These are phyloP conservation scores for Cephus spinipes DNA, from an alignment of 2,888 invertebrate species.

Conservation along the genomic window DNA sequence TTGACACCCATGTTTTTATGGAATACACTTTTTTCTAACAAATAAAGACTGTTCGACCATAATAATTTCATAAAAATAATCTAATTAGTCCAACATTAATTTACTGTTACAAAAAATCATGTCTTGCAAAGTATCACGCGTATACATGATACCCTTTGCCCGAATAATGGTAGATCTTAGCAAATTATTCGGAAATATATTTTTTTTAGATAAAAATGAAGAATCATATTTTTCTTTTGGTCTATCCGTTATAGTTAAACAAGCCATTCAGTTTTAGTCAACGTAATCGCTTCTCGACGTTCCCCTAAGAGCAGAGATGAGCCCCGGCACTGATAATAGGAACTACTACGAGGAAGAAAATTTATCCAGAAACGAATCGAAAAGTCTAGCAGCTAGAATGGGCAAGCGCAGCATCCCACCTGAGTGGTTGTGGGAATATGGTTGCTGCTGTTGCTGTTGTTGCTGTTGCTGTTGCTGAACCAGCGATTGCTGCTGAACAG, in stretches of 20 bases:
- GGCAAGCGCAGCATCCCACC: slow-evolving; percentile 50
- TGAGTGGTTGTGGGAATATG: slow-evolving; percentile 62
- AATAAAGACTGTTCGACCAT: too few species aligned
- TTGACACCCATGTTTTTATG: neutral
- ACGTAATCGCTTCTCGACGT: neutral
- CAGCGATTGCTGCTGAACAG: slow-evolving; percentile 63
- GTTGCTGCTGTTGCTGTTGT: slow-evolving; percentile 65
- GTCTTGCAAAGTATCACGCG: neutral
- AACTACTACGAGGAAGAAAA: neutral
- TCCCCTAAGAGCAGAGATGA: neutral
- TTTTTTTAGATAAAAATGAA: neutral
- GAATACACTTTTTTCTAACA: too few species aligned
- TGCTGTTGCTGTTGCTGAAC: slow-evolving; percentile 61
- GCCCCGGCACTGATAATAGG: neutral
- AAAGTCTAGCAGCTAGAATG: slow-evolving; percentile 41
- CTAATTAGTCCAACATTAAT: neutral
- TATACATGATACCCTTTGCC: too few species aligned
- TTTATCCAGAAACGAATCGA: slow-evolving; percentile 26
- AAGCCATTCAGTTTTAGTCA: neutral
- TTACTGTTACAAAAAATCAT: neutral
- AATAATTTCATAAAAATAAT: neutral
- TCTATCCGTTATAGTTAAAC: neutral
- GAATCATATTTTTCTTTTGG: neutral
- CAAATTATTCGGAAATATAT: neutral
- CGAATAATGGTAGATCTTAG: too few species aligned